Conservation (phyloP, 1,140 invertebrate species). For the Conopomorpha cramerella region DNA sequence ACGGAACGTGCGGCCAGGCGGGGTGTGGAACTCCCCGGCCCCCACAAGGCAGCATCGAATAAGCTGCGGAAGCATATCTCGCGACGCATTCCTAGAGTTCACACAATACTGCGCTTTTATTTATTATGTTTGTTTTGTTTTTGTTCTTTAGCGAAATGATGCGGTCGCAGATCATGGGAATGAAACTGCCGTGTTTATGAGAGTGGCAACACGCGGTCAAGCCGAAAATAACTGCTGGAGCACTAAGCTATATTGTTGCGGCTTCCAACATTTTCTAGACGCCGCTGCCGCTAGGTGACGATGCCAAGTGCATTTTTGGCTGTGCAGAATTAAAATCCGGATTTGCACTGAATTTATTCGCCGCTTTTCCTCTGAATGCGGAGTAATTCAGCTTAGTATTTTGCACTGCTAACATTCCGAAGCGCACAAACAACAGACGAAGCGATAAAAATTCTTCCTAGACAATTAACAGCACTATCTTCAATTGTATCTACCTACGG, state of each 20-base stretch:
- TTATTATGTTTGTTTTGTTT: constrained; percentile 3
- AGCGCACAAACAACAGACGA: too few relatives aligned
- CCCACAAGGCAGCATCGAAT: constrained; percentile 5
- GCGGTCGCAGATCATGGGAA: background rate
- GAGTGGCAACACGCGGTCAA: background rate
- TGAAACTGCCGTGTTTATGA: background rate
- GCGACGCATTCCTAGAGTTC: constrained; percentile 2
- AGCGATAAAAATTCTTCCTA: too few relatives aligned
- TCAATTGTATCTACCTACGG: background rate
- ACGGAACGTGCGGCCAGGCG: constrained; percentile 34
- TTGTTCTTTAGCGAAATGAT: background rate
- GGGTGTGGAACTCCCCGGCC: constrained; percentile 24
- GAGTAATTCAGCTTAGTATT: too few relatives aligned
- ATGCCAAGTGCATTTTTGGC: background rate
- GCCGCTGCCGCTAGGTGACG: background rate
- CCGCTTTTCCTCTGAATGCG: background rate
- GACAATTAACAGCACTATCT: too few relatives aligned
- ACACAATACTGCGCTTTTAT: constrained; percentile 1
- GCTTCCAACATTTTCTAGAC: background rate
- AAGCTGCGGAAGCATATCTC: constrained; percentile 5
- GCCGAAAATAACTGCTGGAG: constrained; percentile 1
- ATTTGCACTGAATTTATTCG: background rate
- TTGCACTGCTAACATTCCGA: too few relatives aligned
- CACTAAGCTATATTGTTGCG: background rate
- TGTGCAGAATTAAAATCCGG: too few relatives aligned